A percentile compares a stretch with the other conserved stretches of the same genome.
phyloP scores from a whole-genome alignment of 2,113 vertebrate species.

The Chelonoidis abingdonii region DNA sequence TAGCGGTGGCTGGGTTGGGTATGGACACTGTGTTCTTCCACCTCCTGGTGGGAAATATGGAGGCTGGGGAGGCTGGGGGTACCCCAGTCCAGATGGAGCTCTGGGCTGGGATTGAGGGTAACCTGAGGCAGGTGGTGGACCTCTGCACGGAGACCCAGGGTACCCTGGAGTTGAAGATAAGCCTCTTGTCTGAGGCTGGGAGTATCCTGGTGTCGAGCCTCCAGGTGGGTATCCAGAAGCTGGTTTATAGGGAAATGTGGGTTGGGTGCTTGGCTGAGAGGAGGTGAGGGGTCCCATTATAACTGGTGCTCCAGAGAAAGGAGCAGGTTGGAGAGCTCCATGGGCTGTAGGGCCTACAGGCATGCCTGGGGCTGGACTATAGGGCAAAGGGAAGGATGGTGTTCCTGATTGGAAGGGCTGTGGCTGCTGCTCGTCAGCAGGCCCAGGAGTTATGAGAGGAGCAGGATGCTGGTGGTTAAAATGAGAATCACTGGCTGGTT shows the following conservation, averaged over 20 bases:
- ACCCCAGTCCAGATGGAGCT: constrained; percentile 40
- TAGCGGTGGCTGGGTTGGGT: constrained; percentile 73
- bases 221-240: constrained; percentile 33
- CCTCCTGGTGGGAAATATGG: constrained; percentile 42
- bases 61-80: constrained; percentile 58
- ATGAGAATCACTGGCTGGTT: not conserved
- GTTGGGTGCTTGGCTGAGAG: constrained; percentile 56
- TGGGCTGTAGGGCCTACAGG: constrained; percentile 59
- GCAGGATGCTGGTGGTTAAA: constrained; percentile 41
- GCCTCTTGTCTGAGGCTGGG: not conserved
- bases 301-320: constrained; percentile 51
- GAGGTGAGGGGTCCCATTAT: not conserved
- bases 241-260: constrained; percentile 19
- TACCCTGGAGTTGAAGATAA: not conserved
- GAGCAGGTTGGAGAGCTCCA: constrained; percentile 43
- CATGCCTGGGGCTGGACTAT: constrained; percentile 68
- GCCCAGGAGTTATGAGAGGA: not conserved
- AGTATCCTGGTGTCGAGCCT: not conserved
- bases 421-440: not conserved
- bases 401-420: constrained; percentile 19
- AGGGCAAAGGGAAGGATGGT: constrained; percentile 74
- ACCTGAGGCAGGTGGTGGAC: not conserved
- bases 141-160: constrained; percentile 76
- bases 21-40: constrained; percentile 44
- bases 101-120: constrained; percentile 40